Conservation (phyloP, 2,888 invertebrate genomes). For the Odiellus spinosus region DNA sequence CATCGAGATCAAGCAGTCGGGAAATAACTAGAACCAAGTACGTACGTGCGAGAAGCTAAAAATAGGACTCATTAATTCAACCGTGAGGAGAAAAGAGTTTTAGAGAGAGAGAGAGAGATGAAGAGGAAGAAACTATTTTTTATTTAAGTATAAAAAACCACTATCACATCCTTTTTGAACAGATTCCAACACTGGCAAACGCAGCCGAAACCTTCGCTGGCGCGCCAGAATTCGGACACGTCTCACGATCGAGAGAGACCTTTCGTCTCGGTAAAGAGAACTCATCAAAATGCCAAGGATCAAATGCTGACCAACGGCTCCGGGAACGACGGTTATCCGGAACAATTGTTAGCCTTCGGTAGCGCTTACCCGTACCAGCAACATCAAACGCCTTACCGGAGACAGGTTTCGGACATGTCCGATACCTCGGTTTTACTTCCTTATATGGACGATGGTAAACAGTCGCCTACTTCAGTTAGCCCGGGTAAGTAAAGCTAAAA, state of each 20-base stretch:
- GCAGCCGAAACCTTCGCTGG: conserved; percentile 15
- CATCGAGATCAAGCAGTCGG: conserved; percentile 28
- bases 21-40: conserved; percentile 18
- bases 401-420: too few relatives aligned
- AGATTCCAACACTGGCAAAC: conserved; percentile 19
- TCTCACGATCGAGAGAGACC: conserved; percentile 40
- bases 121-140: too few relatives aligned
- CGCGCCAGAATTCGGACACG: conserved; percentile 26
- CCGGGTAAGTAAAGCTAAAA: too few relatives aligned
- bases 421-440: too few relatives aligned
- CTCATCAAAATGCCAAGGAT: conserved; percentile 35
- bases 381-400: background rate
- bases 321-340: conserved; percentile 4
- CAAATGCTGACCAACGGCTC: conserved; percentile 21
- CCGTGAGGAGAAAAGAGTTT: too few relatives aligned
- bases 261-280: conserved; percentile 44
- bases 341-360: conserved; percentile 16
- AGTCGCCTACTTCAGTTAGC: too few relatives aligned
- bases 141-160: too few relatives aligned
- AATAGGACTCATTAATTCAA: too few relatives aligned
- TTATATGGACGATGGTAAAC: too few relatives aligned
- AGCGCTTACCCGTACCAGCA: conserved; percentile 10
- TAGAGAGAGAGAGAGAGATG: too few relatives aligned
- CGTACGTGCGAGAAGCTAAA: too few relatives aligned
- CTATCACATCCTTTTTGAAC: background rate